These are phyloP conservation scores for Montipora capricornis DNA, from an alignment of 64 coral and sea anemone genomes.

Conservation along the genomic window DNA sequence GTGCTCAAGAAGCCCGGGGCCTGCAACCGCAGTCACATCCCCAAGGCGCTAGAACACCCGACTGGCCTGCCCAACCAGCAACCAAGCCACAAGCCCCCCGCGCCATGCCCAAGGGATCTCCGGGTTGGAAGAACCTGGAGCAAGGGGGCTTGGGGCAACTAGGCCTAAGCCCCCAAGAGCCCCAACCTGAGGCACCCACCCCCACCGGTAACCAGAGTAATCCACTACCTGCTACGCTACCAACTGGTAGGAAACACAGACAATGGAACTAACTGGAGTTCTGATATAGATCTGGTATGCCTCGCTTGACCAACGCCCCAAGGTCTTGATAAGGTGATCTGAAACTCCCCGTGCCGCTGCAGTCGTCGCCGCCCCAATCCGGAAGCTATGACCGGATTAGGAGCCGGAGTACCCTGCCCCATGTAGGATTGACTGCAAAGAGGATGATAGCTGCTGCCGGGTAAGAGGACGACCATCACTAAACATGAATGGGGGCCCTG, in stretches of 20 bases:
- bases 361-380: constrained; percentile 21
- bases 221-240: no score
- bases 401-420: neutral
- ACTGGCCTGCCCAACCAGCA: no score
- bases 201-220: neutral
- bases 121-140: neutral
- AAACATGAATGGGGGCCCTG: no score
- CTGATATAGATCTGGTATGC: constrained; percentile 31
- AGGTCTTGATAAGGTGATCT: constrained; percentile 36
- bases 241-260: neutral
- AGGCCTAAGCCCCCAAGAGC: neutral
- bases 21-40: no score
- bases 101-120: neutral
- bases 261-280: neutral
- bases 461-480: constrained; percentile 24
- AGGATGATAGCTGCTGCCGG: neutral
- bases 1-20: no score
- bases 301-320: constrained; percentile 37
- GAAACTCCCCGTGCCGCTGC: constrained; percentile 3
- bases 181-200: neutral
- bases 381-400: constrained; percentile 27
- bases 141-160: neutral
- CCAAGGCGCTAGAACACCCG: no score
- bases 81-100: neutral
- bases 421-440: neutral